Evolutionary conservation across 1,140 invertebrate genomes (phyloP), one percentile per base, ranked within the genome.

Genomic region (Aphidius ervi): DNA sequence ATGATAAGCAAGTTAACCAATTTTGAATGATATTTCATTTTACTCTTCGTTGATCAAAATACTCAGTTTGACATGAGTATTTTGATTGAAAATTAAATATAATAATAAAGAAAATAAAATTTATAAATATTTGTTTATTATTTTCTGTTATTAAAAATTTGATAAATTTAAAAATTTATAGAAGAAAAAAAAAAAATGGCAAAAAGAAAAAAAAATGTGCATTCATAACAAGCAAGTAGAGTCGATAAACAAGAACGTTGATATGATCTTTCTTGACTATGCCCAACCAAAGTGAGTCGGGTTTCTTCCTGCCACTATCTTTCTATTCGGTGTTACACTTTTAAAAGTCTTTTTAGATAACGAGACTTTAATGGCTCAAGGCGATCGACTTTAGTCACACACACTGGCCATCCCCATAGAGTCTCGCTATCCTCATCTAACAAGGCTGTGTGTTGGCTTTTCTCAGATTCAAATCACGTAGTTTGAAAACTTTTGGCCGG

Each of bases 281-380:
- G 53, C 45, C 59, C 10, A 43, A 54, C 52, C 43, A 45, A 59
- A 53, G 37, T 59, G 52, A 55, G 55, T 67, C 65, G 47, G 61
- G 57, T 60, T 58, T 47, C 50, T 43, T 43, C 7, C 52, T 62
- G 48, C 52, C 50, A 56, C 55, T 68, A 59, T 63, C 61, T 63
- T 70, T 61, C 59, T 68, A 68, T 69, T 69, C 65, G 54, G 61
- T 64, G 61, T 72, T 69, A 67, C 63, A 68, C 62, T 69, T 72
- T 71, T 67, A 67, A 69, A 70, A 65, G 67, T 71, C 65, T 70
- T 74, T 73, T 70, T 66, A 71, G 71, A 74, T 73, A 73, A 74
- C 61, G 58, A 49, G 52, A 71, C 64, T 69, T 69, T 71, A 69
- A 73, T 70, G 67, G 69, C 64, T 61, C 48, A 65, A 65, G 63